phyloP scores from a whole-genome alignment of 2,113 vertebrate genomes.

The Pluvialis apricaria region DNA sequence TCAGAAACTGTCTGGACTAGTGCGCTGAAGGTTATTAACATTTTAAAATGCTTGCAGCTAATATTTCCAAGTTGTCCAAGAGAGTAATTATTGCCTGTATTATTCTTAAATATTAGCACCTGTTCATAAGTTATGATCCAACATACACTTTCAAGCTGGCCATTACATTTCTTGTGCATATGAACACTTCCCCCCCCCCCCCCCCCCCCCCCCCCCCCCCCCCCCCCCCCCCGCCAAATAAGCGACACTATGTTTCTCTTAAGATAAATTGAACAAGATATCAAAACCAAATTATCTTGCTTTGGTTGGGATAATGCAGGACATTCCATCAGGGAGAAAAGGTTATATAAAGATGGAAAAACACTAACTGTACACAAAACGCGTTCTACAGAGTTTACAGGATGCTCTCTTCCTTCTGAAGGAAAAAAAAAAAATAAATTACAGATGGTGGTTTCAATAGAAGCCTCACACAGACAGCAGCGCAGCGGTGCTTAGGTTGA shows the following conservation, averaged over 20 bases:
- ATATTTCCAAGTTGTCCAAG: background rate
- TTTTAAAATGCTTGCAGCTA: conserved; percentile 12
- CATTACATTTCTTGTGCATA: background rate
- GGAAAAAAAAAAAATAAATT: background rate
- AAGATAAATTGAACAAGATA: background rate
- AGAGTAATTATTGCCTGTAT: background rate
- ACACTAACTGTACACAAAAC: background rate
- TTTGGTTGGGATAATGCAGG: background rate
- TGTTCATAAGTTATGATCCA: background rate
- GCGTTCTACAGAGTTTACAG: background rate
- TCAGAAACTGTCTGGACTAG: background rate
- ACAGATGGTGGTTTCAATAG: background rate
- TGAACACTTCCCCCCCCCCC: fast-evolving
- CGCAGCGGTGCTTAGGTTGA: background rate
- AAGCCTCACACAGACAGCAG: background rate
- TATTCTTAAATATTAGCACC: background rate
- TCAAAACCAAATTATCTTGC: background rate
- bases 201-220: fast-evolving
- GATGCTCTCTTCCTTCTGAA: background rate
- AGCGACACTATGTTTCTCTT: background rate
- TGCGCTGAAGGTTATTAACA: conserved; percentile 23
- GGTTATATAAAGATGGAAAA: background rate
- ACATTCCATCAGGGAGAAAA: background rate
- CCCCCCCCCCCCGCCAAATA: fast-evolving
- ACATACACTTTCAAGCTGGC: background rate